Conservation (phyloP, 2,113 vertebrate species). For the Entomyzon cyanotis region DNA sequence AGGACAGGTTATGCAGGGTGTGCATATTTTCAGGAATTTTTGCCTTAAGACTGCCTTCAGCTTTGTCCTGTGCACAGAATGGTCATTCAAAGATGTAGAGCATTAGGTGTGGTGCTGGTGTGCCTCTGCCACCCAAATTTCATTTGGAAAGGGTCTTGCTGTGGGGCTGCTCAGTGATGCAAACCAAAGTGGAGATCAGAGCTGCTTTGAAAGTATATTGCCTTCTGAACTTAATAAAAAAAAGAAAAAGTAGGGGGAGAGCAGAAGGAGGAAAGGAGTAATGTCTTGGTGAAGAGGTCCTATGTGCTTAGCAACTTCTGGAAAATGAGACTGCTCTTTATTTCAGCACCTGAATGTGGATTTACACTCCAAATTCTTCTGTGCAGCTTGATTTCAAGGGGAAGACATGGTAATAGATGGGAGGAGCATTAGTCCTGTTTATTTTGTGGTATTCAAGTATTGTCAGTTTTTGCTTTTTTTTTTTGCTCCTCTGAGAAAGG, state of each 20-base stretch:
- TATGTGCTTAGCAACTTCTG: not conserved
- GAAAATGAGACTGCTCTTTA: not conserved
- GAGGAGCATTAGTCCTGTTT: not conserved
- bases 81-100: not conserved
- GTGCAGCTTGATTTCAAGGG: not conserved
- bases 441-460: not conserved
- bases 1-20: not conserved
- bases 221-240: not conserved
- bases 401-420: accelerated
- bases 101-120: accelerated
- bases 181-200: not conserved
- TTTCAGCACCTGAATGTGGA: not conserved
- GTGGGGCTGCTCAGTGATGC: not conserved
- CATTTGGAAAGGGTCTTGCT: not conserved
- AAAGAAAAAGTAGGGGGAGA: accelerated
- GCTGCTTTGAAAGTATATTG: not conserved
- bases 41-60: not conserved
- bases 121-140: not conserved
- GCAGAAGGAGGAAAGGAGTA: not conserved
- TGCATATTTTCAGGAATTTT: not conserved
- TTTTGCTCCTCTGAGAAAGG: not conserved
- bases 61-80: not conserved
- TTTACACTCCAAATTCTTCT: not conserved
- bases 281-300: not conserved
- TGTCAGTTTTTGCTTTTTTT: not conserved